Evolutionary conservation across 2,797 vertebrate species (phyloP).

Genomic region (Poeciliopsis turneri): DNA sequence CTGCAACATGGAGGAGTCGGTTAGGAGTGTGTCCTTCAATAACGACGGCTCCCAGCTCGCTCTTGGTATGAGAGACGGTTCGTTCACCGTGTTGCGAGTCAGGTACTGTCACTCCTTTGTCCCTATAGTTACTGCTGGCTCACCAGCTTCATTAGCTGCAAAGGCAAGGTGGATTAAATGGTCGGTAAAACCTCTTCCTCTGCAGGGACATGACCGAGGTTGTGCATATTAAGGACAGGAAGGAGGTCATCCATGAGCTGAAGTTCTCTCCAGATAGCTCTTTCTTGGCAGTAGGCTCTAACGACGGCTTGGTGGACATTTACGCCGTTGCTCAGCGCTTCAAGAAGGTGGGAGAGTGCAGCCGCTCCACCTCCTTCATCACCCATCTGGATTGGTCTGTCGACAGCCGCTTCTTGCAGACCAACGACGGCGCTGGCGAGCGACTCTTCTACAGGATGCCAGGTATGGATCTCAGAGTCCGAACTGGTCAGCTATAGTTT

Average conservation of each 20-base stretch:
- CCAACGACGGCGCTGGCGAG: conserved; percentile 91
- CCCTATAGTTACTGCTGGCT: not conserved
- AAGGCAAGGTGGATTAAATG: not conserved
- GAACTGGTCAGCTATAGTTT: not conserved
- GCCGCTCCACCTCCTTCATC: conserved; percentile 90
- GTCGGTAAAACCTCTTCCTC: not conserved
- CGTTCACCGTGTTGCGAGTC: conserved; percentile 95
- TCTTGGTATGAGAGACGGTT: conserved; percentile 97
- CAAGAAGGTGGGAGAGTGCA: conserved; percentile 95
- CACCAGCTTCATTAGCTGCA: not conserved
- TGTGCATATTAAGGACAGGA: conserved; percentile 96
- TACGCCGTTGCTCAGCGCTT: conserved; percentile 93
- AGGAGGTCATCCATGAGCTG: conserved; percentile 97
- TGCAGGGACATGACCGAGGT: conserved; percentile 97
- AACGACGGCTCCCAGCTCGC: conserved; percentile 93
- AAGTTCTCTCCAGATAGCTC: conserved; percentile 95
- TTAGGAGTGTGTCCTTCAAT: conserved; percentile 92
- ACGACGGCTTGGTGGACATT: conserved; percentile 91
- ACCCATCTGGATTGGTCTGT: conserved; percentile 97
- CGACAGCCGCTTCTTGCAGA: conserved; percentile 93
- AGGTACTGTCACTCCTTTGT: conserved; percentile 67
- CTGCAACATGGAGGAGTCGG: conserved; percentile 95
- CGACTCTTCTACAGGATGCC: conserved; percentile 94
- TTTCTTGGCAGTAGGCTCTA: conserved; percentile 93
- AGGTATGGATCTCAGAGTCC: conserved; percentile 34